phyloP scores from a whole-genome alignment of 2,113 vertebrate genomes.

The Ptyas mucosa region DNA sequence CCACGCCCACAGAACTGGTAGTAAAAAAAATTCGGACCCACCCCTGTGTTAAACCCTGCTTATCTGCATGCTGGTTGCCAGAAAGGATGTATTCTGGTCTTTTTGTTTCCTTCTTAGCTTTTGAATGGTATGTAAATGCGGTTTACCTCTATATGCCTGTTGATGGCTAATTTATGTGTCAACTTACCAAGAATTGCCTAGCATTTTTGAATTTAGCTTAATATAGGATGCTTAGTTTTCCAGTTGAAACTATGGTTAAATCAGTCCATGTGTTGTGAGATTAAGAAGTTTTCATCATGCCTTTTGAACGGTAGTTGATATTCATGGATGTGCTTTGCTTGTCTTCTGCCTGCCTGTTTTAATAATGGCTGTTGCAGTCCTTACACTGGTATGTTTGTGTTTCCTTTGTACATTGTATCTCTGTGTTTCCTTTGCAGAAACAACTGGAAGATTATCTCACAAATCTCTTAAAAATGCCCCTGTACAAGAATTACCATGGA shows the following conservation, averaged over 20 bases:
- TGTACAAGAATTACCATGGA: conserved; percentile 92
- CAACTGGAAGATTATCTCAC: conserved; percentile 96
- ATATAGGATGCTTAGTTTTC: not conserved
- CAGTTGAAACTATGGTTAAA: not conserved
- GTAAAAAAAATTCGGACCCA: no score
- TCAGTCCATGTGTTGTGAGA: not conserved
- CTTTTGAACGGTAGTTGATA: not conserved
- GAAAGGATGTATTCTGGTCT: not conserved
- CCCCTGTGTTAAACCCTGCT: not conserved
- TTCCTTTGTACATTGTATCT: conserved; percentile 1
- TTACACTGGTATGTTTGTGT: conserved; percentile 4
- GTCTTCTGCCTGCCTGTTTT: not conserved
- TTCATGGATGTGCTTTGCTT: not conserved
- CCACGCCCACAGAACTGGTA: no score
- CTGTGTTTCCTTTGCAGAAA: conserved; percentile 77
- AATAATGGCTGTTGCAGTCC: not conserved
- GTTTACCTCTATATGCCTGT: not conserved
- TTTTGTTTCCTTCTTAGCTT: not conserved
- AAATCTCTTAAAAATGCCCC: conserved; percentile 85
- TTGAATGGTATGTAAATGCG: not conserved
- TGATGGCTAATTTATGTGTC: not conserved
- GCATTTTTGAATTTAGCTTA: not conserved
- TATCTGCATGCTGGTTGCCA: not conserved
- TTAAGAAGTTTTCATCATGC: not conserved
- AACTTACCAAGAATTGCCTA: not conserved